phyloP scores from a whole-genome alignment of 1,140 invertebrate species.

The Linepithema humile region DNA sequence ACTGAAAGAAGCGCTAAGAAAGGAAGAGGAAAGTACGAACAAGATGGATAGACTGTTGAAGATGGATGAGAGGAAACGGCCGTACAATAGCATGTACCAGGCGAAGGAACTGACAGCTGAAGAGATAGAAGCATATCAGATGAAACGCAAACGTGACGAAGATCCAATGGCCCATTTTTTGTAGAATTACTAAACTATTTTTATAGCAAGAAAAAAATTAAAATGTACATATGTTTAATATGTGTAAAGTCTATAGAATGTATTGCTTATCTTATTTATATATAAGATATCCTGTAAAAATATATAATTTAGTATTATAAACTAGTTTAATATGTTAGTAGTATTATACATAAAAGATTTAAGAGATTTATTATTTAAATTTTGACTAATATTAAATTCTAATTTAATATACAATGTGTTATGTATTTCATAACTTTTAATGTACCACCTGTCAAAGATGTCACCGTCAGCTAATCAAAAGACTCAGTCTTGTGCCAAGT shows the following conservation, averaged over 20 bases:
- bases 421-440: too few relatives aligned
- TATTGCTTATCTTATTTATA: background rate
- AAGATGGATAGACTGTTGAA: slow-evolving; percentile 88
- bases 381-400: too few relatives aligned
- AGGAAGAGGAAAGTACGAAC: slow-evolving; percentile 87
- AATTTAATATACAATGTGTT: too few relatives aligned
- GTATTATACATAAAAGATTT: too few relatives aligned
- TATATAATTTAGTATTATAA: background rate
- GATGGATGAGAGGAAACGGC: slow-evolving; percentile 94
- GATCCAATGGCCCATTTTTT: slow-evolving; percentile 95
- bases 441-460: too few relatives aligned
- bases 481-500: too few relatives aligned
- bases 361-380: too few relatives aligned
- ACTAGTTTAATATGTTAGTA: too few relatives aligned
- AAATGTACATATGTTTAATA: background rate
- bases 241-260: background rate
- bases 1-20: slow-evolving; percentile 87
- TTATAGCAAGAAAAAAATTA: background rate
- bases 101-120: slow-evolving; percentile 94
- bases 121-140: slow-evolving; percentile 96
- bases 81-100: slow-evolving; percentile 96
- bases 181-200: slow-evolving; percentile 1
- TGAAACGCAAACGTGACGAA: slow-evolving; percentile 93
- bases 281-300: background rate
- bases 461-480: too few relatives aligned